Conservation (phyloP, 35 echinoderm and acorn worm genomes). For the Heliocidaris erythrogramma region DNA sequence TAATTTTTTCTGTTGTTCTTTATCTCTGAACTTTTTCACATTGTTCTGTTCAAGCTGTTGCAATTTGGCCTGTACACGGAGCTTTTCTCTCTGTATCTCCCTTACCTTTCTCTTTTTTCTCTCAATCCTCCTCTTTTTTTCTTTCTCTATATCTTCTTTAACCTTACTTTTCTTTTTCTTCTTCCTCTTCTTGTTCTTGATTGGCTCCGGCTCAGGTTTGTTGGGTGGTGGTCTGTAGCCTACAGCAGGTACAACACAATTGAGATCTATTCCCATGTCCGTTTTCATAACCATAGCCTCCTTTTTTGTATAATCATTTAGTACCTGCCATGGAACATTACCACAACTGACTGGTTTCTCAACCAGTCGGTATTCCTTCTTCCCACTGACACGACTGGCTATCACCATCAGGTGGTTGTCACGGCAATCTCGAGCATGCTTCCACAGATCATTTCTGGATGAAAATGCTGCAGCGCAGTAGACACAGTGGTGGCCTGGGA, state of each 20-base stretch:
- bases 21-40: not conserved
- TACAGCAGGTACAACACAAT: not conserved
- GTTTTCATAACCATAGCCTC: not conserved
- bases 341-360: not conserved
- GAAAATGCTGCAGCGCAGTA: not conserved
- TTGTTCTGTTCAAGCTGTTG: not conserved
- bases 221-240: not conserved
- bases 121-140: not conserved
- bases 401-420: not conserved
- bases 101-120: not conserved
- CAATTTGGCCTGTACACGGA: not conserved
- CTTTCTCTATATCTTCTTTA: not conserved
- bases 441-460: not conserved
- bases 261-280: not conserved
- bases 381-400: not conserved
- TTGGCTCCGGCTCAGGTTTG: not conserved
- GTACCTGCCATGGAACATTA: not conserved
- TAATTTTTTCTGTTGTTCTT: not conserved
- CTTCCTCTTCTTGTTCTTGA: not conserved
- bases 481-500: not conserved
- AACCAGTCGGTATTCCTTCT: not conserved
- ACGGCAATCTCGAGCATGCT: not conserved
- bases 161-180: not conserved
- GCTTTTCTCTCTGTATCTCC: not conserved
- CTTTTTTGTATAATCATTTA: not conserved